Evolutionary conservation across 2,888 invertebrate genomes (phyloP), one percentile per base, ranked within the genome.

Genomic region (Nowickia ferox): DNA sequence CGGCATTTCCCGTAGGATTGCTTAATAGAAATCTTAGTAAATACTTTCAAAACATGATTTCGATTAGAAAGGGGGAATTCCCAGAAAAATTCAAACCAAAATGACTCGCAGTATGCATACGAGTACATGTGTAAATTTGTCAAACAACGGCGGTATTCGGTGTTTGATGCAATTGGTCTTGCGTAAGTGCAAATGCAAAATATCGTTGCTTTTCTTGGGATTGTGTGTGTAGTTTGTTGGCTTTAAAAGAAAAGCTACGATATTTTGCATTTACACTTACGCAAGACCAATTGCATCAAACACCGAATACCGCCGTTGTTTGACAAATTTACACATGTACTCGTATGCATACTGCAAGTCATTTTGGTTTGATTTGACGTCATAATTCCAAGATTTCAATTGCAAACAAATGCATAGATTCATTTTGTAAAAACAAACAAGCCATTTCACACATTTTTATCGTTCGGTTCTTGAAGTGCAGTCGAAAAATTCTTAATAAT

Each of bases 361-460:
- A 30, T 46, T 61, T 69, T 76, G 55, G n/a, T 17, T 51, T 9
- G 42, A 69, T 61, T 53, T 61, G 42, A 51, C 69, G 42, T 42
- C 51, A 42, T 13, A 51, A 61, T 42, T 59, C 30, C 15, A 22
- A 17, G 42, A 51, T 61, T 51, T 69, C 0, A 51, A 66, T 46
- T 65, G 46, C 55, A 13, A 51, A 42, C 55, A 55, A 66, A 76
- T 51, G n/a, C 53, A 75, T 19, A 44, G 15, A 53, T 42, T 9
- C 5, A 15, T 51, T 63, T 65, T 46, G 46, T 46, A 11, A 15
- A 53, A 69, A 19, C 2, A 63, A 63, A 11, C 11, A 9, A 2
- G 5, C 19, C 22, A 22, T 65, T 61, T 74, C 38, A 74, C 61
- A 74, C n/a, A 74, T 59, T 74, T 59, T 74, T 53, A 63, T 63